These are phyloP conservation scores for Amphipoea lucens DNA, from an alignment of 2,888 invertebrate genomes.

Conservation along the genomic window DNA sequence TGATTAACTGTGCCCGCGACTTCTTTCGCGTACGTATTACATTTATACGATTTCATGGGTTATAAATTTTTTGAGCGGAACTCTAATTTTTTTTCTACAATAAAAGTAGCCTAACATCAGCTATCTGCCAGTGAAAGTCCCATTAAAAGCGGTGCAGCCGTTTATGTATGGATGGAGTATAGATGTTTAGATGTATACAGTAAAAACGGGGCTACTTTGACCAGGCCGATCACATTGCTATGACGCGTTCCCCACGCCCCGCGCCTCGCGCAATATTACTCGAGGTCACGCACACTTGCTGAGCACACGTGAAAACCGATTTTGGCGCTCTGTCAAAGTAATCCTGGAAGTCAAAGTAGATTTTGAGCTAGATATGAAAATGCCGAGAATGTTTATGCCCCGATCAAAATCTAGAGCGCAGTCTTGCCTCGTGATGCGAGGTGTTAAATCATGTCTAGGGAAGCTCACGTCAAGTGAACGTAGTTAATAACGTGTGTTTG, in stretches of 20 bases:
- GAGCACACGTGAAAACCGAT: no score
- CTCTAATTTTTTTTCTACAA: not conserved
- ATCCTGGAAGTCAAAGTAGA: no score
- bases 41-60: not conserved
- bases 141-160: not conserved
- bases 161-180: not conserved
- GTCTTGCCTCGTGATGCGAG: not conserved
- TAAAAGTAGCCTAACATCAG: not conserved
- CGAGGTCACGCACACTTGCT: no score
- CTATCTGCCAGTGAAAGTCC: not conserved
- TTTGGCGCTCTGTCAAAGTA: no score
- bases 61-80: not conserved
- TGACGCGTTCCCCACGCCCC: no score
- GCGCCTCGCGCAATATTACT: no score
- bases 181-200: not conserved
- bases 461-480: not conserved
- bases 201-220: no score
- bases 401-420: not conserved
- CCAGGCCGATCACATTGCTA: no score
- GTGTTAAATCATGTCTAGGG: not conserved
- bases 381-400: conserved; percentile 4
- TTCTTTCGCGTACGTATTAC: not conserved
- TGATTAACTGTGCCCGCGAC: not conserved
- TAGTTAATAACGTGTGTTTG: conserved; percentile 15
- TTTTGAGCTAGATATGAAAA: conserved; percentile 16